Evolutionary conservation across 2,888 invertebrate genomes (phyloP).

Genomic region (Drosophila borealis): DNA sequence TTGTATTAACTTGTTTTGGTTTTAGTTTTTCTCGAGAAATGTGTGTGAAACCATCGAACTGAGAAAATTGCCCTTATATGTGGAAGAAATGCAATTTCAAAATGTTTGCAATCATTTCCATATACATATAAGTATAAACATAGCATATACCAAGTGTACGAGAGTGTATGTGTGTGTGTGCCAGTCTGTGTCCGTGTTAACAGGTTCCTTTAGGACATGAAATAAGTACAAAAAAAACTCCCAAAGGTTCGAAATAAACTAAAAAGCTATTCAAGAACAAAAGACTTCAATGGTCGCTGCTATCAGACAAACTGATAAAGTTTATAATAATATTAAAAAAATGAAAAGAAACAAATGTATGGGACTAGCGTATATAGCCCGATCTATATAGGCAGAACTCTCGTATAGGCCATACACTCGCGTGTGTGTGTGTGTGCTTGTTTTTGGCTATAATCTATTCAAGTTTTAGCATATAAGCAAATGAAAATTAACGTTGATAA

Average conservation of each 20-base stretch:
- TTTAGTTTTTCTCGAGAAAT: conserved; percentile 53
- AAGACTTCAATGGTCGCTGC: conserved; percentile 44
- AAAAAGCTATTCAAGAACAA: too few relatives aligned
- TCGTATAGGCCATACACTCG: conserved; percentile 40
- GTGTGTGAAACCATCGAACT: conserved; percentile 82
- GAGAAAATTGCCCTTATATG: conserved; percentile 76
- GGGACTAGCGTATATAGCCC: conserved; percentile 67
- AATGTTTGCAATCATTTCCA: conserved; percentile 64
- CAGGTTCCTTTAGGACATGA: conserved; percentile 36
- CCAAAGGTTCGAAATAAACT: conserved; percentile 31
- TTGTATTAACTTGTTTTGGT: conserved; percentile 52
- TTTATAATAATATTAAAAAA: conserved; percentile 4
- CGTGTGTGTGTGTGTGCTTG: conserved; percentile 34
- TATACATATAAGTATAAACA: conserved; percentile 61
- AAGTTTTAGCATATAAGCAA: conserved; percentile 38
- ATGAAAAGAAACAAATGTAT: conserved; percentile 9
- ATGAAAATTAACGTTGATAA: conserved; percentile 37
- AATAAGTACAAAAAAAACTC: conserved; percentile 50
- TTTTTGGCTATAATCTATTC: conserved; percentile 53
- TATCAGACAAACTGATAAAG: conserved; percentile 20
- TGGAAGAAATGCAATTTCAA: conserved; percentile 76
- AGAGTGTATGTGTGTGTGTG: conserved; percentile 21
- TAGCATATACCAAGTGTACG: conserved; percentile 8
- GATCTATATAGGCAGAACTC: conserved; percentile 17
- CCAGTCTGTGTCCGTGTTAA: conserved; percentile 24